Base-by-base conservation (phyloP, 1,140 invertebrate genomes). In the Oryzaephilus surinamensis region DNA sequence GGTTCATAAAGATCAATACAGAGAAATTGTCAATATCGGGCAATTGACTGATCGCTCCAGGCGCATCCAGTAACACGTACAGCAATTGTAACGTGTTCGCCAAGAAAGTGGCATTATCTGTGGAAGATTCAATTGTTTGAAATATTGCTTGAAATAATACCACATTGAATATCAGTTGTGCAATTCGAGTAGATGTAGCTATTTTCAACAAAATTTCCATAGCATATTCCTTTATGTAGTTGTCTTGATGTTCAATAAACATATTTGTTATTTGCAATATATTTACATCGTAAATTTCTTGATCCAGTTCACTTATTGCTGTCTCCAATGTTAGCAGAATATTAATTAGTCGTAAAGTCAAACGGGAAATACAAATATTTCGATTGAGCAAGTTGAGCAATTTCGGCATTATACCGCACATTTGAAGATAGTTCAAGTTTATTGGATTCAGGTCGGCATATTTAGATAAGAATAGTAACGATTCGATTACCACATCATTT, bases 381-480 rank as follows among this genome's bases (percentile, higher is more conserved):
- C 43, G 45, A 18, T 35, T 26, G 6, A 50, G 33, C 4, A 46
- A 33, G 8, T 39, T 36, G n/a, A 50, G n/a, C 5, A 54, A 23
- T 32, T 52, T 54, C 16, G 40, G 31, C 19, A 54, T 14, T 7
- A 48, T 26, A 13, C 50, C 47, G 8, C 30, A 37, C 17, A 43
- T 38, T 1, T 47, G 38, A 2, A 54, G 29, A 32, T 33, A 43
- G 24, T 32, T 34, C 23, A 47, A 19, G 35, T 54, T 52, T 8
- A 50, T 47, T 16, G 42, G 32, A 24, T 41, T 38, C 6, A 52
- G 33, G 38, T 54, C 52, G 1, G 42, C 47, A 36, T 54, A 54
- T 40, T 52, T 54, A 7, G 52, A 54, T 29, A 54, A 19, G 28
- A 52, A 52, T 31, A 54, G 36, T 13, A 54, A 37, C 5, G 52